These are phyloP conservation scores for Limnephilus lunatus DNA, from an alignment of 2,888 invertebrate species.

Conservation along the genomic window DNA sequence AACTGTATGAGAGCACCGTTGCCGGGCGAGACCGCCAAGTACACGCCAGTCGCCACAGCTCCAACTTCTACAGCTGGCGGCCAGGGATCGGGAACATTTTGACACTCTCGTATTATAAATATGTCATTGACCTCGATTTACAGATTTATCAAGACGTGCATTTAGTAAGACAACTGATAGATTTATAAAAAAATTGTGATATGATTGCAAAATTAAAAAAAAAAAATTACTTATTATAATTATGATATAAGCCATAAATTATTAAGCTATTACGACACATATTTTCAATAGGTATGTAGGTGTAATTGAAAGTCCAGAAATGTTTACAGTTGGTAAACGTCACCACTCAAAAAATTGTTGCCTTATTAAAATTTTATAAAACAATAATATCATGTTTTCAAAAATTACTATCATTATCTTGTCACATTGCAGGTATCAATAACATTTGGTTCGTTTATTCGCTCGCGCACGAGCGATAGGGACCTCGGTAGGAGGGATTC, in stretches of 20 bases:
- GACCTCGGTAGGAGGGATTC: neutral
- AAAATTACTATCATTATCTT: neutral
- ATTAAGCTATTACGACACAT: neutral
- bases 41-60: neutral
- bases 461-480: neutral
- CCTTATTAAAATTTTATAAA: neutral
- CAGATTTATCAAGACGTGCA: neutral
- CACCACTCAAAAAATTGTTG: neutral
- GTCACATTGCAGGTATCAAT: neutral
- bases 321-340: neutral
- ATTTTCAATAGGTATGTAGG: no score
- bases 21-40: slow-evolving; percentile 6
- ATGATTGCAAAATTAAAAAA: neutral
- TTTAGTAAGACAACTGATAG: neutral
- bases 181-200: neutral
- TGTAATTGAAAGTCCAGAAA: neutral
- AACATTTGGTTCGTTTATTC: neutral
- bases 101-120: neutral
- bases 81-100: slow-evolving; percentile 39
- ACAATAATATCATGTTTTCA: neutral
- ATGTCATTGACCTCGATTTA: neutral
- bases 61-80: slow-evolving; percentile 34
- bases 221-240: neutral
- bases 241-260: neutral
- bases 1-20: slow-evolving; percentile 5